These are phyloP conservation scores for Oscarella lobularis DNA, from an alignment of 37 sponge, comb jelly and placozoan genomes.

Conservation along the genomic window DNA sequence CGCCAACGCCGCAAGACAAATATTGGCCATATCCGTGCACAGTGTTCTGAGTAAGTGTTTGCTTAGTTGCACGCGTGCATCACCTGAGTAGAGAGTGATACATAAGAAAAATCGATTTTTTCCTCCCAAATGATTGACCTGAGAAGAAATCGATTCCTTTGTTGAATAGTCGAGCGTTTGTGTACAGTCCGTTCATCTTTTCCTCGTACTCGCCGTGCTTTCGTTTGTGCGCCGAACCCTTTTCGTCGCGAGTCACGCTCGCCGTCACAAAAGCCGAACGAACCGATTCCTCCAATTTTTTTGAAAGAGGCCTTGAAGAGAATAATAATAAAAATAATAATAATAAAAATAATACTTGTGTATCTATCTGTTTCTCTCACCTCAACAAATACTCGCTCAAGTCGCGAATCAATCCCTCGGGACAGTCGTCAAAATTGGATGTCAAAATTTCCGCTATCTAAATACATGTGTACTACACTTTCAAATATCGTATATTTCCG, in stretches of 20 bases:
- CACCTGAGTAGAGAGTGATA: too few species aligned
- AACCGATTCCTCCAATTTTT: neutral
- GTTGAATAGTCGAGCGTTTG: slow-evolving; percentile 32
- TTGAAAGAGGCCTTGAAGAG: neutral
- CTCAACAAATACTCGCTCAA: neutral
- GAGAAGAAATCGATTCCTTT: slow-evolving; percentile 48
- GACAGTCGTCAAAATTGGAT: neutral
- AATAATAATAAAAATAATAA: too few species aligned
- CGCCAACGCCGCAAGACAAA: neutral
- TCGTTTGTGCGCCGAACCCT: slow-evolving; percentile 13
- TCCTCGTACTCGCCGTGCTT: slow-evolving; percentile 26
- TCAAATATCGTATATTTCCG: neutral
- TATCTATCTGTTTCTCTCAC: too few species aligned
- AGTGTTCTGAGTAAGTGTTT: neutral
- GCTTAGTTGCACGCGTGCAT: neutral
- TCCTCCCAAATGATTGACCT: slow-evolving; percentile 19
- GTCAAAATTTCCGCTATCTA: neutral
- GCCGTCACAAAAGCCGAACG: neutral
- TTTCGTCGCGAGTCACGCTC: neutral
- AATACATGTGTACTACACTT: neutral
- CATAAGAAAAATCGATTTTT: too few species aligned
- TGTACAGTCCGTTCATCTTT: slow-evolving; percentile 41
- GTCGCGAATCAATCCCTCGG: neutral
- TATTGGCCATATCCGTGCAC: neutral
- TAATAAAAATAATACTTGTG: too few species aligned